phyloP scores from a whole-genome alignment of 2,888 invertebrate genomes.

The Apeira syringaria region DNA sequence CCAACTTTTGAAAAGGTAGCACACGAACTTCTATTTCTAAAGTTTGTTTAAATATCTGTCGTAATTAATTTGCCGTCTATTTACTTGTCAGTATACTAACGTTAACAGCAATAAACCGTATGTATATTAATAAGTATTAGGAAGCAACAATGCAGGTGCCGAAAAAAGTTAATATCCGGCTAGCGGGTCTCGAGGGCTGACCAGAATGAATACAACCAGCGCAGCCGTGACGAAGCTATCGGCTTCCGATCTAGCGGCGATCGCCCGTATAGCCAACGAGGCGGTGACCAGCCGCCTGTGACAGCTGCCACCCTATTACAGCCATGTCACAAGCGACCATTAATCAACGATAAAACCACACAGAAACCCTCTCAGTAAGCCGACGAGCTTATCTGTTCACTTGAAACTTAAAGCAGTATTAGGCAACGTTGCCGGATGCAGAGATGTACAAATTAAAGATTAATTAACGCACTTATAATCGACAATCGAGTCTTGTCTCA shows the following conservation, averaged over 20 bases:
- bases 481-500: constrained; percentile 17
- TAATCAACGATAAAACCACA: constrained; percentile 26
- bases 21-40: too few relatives aligned
- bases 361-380: constrained; percentile 18
- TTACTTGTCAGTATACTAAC: too few relatives aligned
- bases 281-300: constrained; percentile 33
- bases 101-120: too few relatives aligned
- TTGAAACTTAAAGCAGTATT: constrained; percentile 15
- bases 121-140: constrained; percentile 25
- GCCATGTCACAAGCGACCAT: constrained; percentile 9
- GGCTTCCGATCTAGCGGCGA: constrained; percentile 61
- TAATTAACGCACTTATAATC: constrained; percentile 14
- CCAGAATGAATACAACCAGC: constrained; percentile 55
- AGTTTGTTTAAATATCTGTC: too few relatives aligned
- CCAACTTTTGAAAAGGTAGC: too few relatives aligned
- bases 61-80: too few relatives aligned
- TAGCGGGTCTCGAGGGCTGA: constrained; percentile 56
- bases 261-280: constrained; percentile 1
- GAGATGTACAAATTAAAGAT: constrained; percentile 15
- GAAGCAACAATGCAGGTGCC: constrained; percentile 41
- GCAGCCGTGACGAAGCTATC: constrained; percentile 65
- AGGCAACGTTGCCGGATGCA: constrained; percentile 18
- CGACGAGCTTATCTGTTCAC: constrained; percentile 18
- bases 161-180: constrained; percentile 70
- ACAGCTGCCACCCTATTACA: constrained; percentile 37